Conservation (phyloP, 2,113 vertebrate species). For the Haliaeetus leucogaster region DNA sequence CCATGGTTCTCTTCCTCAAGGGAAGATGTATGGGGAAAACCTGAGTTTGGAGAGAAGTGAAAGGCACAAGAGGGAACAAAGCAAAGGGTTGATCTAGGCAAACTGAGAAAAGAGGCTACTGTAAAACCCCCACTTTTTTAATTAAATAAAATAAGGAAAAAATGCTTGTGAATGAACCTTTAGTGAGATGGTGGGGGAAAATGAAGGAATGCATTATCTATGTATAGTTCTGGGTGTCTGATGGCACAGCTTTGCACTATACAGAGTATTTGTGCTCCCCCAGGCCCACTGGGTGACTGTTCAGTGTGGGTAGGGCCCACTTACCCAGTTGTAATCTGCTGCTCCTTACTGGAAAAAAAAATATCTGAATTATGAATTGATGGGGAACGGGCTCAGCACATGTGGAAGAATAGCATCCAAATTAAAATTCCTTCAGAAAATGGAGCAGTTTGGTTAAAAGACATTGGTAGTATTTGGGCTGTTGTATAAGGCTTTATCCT, state of each 20-base stretch:
- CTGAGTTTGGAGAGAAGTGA: background rate
- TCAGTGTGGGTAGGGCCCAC: background rate
- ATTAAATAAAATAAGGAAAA: background rate
- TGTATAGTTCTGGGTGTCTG: rapidly evolving
- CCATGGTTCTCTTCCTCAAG: background rate
- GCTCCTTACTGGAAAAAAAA: background rate
- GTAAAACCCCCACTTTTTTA: rapidly evolving
- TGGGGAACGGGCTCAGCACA: background rate
- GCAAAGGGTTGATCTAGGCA: background rate
- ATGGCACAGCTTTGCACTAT: background rate
- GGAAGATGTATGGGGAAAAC: rapidly evolving
- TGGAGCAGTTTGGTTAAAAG: background rate
- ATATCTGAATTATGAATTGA: background rate
- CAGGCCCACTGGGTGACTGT: rapidly evolving
- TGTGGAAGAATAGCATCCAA: background rate
- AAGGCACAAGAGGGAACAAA: background rate
- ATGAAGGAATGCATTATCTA: background rate
- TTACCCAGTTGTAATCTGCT: background rate
- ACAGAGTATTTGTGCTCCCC: background rate
- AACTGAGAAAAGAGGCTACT: background rate
- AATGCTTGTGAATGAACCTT: background rate
- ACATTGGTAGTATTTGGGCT: background rate
- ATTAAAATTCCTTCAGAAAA: background rate
- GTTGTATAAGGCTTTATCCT: background rate
- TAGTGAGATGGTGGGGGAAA: background rate